These are phyloP conservation scores for Cryptus armator DNA, from an alignment of 2,888 invertebrate genomes.

Conservation along the genomic window DNA sequence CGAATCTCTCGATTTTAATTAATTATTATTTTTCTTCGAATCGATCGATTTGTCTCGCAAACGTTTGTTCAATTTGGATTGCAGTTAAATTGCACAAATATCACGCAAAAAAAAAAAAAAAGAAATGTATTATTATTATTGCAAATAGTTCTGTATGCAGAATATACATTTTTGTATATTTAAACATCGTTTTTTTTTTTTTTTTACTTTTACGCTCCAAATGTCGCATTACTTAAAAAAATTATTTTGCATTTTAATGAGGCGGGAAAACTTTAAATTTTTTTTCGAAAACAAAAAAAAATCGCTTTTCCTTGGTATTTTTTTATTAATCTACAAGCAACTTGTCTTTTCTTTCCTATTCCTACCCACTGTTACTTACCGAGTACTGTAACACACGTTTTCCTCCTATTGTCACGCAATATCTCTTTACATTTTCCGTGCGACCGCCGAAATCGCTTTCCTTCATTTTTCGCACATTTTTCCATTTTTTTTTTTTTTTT, in stretches of 20 bases:
- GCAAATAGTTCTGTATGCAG: not conserved
- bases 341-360: too few relatives aligned
- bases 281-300: too few relatives aligned
- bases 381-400: too few relatives aligned
- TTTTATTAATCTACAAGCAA: too few relatives aligned
- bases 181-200: not conserved
- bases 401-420: too few relatives aligned
- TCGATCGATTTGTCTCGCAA: not conserved
- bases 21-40: not conserved
- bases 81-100: not conserved
- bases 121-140: not conserved
- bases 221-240: not conserved
- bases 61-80: not conserved
- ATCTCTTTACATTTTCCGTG: not conserved
- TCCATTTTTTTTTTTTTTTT: too few relatives aligned
- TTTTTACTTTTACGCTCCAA: not conserved
- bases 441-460: too few relatives aligned
- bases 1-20: too few relatives aligned
- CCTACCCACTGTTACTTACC: too few relatives aligned
- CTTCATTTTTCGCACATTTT: too few relatives aligned
- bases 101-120: not conserved
- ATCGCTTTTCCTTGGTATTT: too few relatives aligned
- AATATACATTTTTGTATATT: conserved; percentile 1
- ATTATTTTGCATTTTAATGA: not conserved
- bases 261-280: too few relatives aligned